Conservation (phyloP, 2,888 invertebrate genomes). For the Dysmachus trigonus region DNA sequence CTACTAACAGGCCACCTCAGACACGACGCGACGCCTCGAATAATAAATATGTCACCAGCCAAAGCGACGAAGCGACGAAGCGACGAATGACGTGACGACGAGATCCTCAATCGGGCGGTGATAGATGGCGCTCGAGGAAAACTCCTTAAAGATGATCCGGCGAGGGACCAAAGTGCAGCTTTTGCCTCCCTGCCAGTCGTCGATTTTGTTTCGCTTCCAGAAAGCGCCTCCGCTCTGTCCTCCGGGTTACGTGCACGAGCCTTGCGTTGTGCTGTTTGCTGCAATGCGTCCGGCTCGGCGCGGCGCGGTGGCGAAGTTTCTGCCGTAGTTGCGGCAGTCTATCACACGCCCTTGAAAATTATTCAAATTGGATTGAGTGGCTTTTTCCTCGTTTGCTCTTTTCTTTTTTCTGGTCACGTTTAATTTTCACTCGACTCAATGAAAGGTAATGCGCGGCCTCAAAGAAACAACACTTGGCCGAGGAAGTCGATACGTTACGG, state of each 20-base stretch:
- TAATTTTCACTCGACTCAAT: conserved; percentile 12
- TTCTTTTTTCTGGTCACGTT: conserved; percentile 26
- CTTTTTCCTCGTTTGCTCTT: background rate
- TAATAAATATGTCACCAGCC: background rate
- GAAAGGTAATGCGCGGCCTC: background rate
- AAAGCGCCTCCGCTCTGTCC: background rate
- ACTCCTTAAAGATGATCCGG: background rate
- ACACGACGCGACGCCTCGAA: background rate
- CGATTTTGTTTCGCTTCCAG: background rate
- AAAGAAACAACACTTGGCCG: background rate
- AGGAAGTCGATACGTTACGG: background rate
- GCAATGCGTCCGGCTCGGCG: background rate
- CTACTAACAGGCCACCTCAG: background rate
- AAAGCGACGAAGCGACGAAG: background rate
- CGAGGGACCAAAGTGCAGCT: background rate
- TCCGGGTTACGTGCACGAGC: background rate
- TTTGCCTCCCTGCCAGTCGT: background rate
- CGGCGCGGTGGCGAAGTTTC: background rate
- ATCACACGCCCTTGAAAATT: conserved; percentile 13
- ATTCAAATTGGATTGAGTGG: conserved; percentile 17
- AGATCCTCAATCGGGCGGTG: background rate
- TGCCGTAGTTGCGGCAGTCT: conserved; percentile 2
- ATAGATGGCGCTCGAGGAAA: background rate
- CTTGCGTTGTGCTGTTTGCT: background rate
- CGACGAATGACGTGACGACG: background rate